phyloP scores from a whole-genome alignment of 1,140 invertebrate species.

The Lutraria rhynchaena region DNA sequence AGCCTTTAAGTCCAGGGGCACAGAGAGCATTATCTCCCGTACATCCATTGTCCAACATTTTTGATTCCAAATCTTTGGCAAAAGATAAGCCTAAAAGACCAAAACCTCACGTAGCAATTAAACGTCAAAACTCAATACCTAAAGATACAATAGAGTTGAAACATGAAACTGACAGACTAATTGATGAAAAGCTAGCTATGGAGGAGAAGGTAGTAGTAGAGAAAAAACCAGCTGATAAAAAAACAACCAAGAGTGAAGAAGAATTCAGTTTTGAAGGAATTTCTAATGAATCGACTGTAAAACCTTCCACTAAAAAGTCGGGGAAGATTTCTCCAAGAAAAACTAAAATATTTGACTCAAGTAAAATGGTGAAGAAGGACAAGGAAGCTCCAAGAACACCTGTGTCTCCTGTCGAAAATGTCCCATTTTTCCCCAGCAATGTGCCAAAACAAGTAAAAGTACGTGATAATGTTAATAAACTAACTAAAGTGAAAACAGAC shows the following conservation, averaged over 20 bases:
- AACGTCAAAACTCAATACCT: conserved; percentile 22
- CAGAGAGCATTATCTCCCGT: conserved; percentile 24
- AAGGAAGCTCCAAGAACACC: conserved; percentile 30
- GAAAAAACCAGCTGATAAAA: neutral
- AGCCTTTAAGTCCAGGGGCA: conserved; percentile 1
- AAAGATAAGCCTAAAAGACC: conserved; percentile 5
- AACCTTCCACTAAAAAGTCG: conserved; percentile 38
- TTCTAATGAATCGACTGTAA: conserved; percentile 18
- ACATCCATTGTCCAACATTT: conserved; percentile 40
- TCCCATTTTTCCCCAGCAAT: conserved; percentile 1
- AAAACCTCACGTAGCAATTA: conserved; percentile 15
- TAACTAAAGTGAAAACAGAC: neutral
- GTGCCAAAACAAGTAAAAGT: conserved; percentile 17
- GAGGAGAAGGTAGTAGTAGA: neutral
- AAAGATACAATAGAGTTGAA: conserved; percentile 48
- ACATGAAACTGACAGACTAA: conserved; percentile 48
- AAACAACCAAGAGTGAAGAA: neutral
- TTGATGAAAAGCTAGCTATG: neutral
- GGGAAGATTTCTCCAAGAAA: conserved; percentile 51
- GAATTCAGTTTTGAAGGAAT: conserved; percentile 1
- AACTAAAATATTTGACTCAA: conserved; percentile 70
- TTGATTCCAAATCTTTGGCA: conserved; percentile 48
- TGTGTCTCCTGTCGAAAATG: conserved; percentile 6
- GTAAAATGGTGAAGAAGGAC: conserved; percentile 58
- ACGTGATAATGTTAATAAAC: neutral